Conservation (phyloP, 2,888 invertebrate species). For the Elgonia sp. region DNA sequence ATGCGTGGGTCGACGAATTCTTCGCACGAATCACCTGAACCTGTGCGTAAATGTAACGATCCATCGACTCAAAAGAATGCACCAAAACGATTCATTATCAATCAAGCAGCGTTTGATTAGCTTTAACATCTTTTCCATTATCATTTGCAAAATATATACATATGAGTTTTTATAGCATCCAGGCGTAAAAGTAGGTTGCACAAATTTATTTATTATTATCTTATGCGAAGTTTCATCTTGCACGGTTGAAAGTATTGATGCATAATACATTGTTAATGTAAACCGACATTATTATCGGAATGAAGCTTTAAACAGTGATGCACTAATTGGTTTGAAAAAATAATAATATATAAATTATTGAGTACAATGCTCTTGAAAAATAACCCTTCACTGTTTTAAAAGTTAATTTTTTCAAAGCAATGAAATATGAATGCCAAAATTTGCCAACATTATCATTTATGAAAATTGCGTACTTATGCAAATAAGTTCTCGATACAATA, state of each 20-base stretch:
- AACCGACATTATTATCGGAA: too few relatives aligned
- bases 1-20: slow-evolving; percentile 76
- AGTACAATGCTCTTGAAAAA: too few relatives aligned
- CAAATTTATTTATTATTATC: neutral
- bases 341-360: too few relatives aligned
- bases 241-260: neutral
- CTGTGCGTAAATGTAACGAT: slow-evolving; percentile 36
- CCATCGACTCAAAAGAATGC: slow-evolving; percentile 7
- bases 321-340: too few relatives aligned
- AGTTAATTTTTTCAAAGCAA: too few relatives aligned
- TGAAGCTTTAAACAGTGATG: too few relatives aligned
- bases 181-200: neutral
- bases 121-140: neutral
- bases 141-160: neutral
- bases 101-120: neutral
- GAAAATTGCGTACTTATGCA: too few relatives aligned
- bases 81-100: slow-evolving; percentile 10
- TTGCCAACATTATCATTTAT: too few relatives aligned
- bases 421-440: too few relatives aligned
- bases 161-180: neutral
- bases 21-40: slow-evolving; percentile 76
- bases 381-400: too few relatives aligned
- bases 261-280: too few relatives aligned
- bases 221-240: neutral
- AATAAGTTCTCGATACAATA: too few relatives aligned